Evolutionary conservation across 2,888 invertebrate species (phyloP).

Genomic region (Dinocampus coccinellae): DNA sequence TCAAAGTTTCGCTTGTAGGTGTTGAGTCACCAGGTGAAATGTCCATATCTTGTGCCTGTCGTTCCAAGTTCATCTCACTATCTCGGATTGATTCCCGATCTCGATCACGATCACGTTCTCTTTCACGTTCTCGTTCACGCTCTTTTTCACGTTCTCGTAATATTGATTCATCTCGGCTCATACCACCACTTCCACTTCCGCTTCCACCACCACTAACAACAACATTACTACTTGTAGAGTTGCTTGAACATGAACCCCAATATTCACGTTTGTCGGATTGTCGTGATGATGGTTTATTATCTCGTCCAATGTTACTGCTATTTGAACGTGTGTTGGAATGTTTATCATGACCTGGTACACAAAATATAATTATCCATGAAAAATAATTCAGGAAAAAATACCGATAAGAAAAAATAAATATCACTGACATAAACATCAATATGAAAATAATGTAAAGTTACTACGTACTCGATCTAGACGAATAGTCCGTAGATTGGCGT

Average conservation of each 20-base stretch:
- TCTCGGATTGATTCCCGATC: conserved; percentile 55
- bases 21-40: conserved; percentile 93
- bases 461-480: conserved; percentile 66
- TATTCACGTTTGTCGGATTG: conserved; percentile 68
- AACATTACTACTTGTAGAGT: conserved; percentile 51
- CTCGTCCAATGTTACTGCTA: conserved; percentile 69
- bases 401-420: neutral
- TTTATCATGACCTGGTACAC: conserved; percentile 76
- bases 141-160: conserved; percentile 60
- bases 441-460: neutral
- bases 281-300: conserved; percentile 56
- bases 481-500: conserved; percentile 68
- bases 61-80: conserved; percentile 61
- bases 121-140: conserved; percentile 53
- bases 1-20: conserved; percentile 83
- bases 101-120: conserved; percentile 54
- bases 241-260: conserved; percentile 64
- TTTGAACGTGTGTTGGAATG: conserved; percentile 79
- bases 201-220: conserved; percentile 33
- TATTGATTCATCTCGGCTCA: conserved; percentile 63
- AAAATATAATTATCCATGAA: conserved; percentile 9
- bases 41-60: conserved; percentile 88
- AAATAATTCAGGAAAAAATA: too few relatives aligned
- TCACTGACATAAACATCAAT: too few relatives aligned
- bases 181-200: conserved; percentile 57